Evolutionary conservation across 2,888 invertebrate species (phyloP).

Genomic region (Ctena decussata): DNA sequence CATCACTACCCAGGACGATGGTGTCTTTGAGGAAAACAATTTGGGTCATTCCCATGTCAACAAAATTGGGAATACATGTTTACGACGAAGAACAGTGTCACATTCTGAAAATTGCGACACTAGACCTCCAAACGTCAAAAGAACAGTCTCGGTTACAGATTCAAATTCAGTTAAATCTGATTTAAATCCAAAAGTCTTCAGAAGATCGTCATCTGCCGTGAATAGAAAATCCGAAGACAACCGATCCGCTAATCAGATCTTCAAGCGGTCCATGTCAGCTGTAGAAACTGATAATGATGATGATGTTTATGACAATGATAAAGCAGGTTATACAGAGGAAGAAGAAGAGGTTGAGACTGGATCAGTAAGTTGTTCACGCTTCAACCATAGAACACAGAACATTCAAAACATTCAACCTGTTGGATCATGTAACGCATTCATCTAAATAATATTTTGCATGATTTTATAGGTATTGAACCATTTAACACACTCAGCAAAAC

Average conservation of each 20-base stretch:
- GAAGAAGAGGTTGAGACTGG: conserved; percentile 36
- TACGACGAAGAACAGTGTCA: background rate
- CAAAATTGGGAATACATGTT: background rate
- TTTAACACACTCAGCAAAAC: no score
- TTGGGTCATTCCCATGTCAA: no score
- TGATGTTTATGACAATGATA: background rate
- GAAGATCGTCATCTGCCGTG: background rate
- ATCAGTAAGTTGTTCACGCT: background rate
- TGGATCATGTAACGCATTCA: no score
- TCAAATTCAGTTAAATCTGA: background rate
- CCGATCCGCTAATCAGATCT: background rate
- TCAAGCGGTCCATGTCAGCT: background rate
- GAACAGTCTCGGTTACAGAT: background rate
- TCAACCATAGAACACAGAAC: no score
- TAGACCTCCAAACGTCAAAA: background rate
- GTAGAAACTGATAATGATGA: background rate
- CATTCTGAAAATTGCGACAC: background rate
- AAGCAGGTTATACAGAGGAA: background rate
- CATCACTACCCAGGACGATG: background rate
- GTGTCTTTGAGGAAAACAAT: no score
- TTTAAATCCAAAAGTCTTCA: background rate
- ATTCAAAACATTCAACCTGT: no score
- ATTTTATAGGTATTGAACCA: no score
- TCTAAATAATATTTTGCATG: no score
- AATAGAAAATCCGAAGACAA: background rate